Evolutionary conservation across 1,140 invertebrate species (phyloP), one percentile per base, ranked within the genome.

Genomic region (Leptinotarsa texana): DNA sequence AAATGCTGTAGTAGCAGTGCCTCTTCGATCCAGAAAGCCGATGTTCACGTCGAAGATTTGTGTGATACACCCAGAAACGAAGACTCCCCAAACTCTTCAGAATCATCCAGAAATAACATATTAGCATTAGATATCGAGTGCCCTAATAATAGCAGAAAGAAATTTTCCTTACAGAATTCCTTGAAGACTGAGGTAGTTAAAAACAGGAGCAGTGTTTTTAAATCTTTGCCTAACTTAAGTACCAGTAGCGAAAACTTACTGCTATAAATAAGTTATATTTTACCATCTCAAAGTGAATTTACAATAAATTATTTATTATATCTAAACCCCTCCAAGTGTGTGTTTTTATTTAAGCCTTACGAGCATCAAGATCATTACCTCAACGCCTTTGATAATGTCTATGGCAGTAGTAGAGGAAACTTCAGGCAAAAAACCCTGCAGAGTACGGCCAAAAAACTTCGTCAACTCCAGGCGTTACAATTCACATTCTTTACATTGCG

Each of bases 141-240:
- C 73, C 77, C 81, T 74, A 78, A 79, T 68, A 75, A 57, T 67
- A 76, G 77, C 62, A 72, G 69, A 72, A 80, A 76, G 68, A 77
- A 78, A 65, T 76, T 67, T 71, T 78, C 77, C 51, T 63, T 76
- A 66, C 62, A 78, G 49, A 73, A 75, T 61, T 75, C 77, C 61
- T 67, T 74, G 75, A 82, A 82, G 81, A 82, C 81, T 82, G 81
- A 82, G 18, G 69, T 75, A 67, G 71, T 79, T 51, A 74, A 73
- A 49, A 78, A 77, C 72, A 78, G 73, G 24, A 82, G 77, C 69
- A 81, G 79, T 74, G 78, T 79, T 75, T 88, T 88, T 79, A 88
- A 88, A 80, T 91, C 90, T 79, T 86, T 91, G 85, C 90, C 90
- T 84, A 91, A 91, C 86, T 86, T 91, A 83, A 90, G 88, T 85